phyloP scores from a whole-genome alignment of 2,888 invertebrate genomes.

The Trichacis sp. region DNA sequence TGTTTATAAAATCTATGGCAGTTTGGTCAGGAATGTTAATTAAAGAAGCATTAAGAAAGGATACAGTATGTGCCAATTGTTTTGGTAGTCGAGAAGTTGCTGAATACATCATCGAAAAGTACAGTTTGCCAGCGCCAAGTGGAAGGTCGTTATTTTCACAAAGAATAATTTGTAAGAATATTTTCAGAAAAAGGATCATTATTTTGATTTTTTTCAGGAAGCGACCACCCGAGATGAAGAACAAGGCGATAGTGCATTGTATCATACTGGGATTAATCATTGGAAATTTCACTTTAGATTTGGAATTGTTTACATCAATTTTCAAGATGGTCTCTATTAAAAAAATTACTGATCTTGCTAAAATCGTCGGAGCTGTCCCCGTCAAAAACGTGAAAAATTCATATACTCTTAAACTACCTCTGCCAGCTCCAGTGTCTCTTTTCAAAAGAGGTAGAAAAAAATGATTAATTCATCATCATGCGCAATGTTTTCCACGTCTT shows the following conservation, averaged over 20 bases:
- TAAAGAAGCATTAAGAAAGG: conserved; percentile 50
- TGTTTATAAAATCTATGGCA: conserved; percentile 55
- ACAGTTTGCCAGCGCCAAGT: conserved; percentile 51
- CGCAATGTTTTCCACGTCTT: not conserved
- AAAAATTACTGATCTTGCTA: conserved; percentile 56
- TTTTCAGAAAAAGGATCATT: not conserved
- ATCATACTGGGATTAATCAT: conserved; percentile 57
- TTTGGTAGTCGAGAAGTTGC: conserved; percentile 32
- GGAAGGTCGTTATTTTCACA: conserved; percentile 52
- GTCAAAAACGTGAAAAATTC: conserved; percentile 54
- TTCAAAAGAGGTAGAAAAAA: conserved; percentile 44
- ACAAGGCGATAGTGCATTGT: conserved; percentile 61
- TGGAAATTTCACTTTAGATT: conserved; percentile 53
- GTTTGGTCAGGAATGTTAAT: conserved; percentile 56
- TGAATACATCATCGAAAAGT: conserved; percentile 50
- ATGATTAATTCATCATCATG: conserved; percentile 7
- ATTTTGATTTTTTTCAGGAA: conserved; percentile 53
- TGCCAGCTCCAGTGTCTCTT: conserved; percentile 47
- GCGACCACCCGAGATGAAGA: conserved; percentile 57
- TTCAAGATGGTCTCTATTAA: conserved; percentile 51
- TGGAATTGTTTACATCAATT: conserved; percentile 55
- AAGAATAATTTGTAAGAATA: not conserved
- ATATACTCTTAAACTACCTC: conserved; percentile 55
- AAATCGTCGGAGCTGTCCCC: conserved; percentile 52
- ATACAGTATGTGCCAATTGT: conserved; percentile 17